Conservation (phyloP, 2,797 vertebrate genomes). For the Chanos chanos region DNA sequence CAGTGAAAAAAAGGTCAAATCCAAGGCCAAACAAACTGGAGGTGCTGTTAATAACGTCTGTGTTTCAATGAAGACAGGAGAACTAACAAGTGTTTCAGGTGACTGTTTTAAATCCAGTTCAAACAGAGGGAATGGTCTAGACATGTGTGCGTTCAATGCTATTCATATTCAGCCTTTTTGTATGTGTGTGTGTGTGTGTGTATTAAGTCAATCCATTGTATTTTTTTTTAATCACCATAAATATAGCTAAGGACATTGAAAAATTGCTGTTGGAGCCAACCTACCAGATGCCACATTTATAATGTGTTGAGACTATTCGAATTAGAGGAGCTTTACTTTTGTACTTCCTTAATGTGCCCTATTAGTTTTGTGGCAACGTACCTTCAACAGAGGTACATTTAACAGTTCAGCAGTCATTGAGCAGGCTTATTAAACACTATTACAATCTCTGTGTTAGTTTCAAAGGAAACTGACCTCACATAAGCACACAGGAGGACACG, state of each 20-base stretch:
- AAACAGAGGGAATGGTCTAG: neutral
- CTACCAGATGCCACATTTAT: conserved; percentile 12
- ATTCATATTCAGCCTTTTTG: no score
- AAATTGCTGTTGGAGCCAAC: neutral
- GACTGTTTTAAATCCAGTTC: conserved; percentile 8
- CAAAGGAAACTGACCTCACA: conserved; percentile 13
- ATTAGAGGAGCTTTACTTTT: neutral
- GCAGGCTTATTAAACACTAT: conserved; percentile 4
- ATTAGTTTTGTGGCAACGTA: neutral
- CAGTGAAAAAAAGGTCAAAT: neutral
- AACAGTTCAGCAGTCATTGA: conserved; percentile 6
- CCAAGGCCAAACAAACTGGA: neutral
- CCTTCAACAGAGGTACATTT: conserved; percentile 5
- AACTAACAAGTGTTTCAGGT: neutral
- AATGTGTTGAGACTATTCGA: conserved; percentile 14
- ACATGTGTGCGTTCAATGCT: no score
- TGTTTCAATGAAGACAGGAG: neutral
- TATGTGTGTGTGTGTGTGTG: neutral
- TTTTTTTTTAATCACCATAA: conserved; percentile 7
- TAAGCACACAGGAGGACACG: neutral
- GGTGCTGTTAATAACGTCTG: neutral
- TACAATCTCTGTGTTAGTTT: neutral
- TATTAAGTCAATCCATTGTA: no score
- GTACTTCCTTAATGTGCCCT: neutral
- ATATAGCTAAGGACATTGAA: conserved; percentile 23